A percentile compares a stretch with the other conserved stretches of the same genome.
phyloP scores from a whole-genome alignment of 2,113 vertebrate genomes.

The Arizona elegans region DNA sequence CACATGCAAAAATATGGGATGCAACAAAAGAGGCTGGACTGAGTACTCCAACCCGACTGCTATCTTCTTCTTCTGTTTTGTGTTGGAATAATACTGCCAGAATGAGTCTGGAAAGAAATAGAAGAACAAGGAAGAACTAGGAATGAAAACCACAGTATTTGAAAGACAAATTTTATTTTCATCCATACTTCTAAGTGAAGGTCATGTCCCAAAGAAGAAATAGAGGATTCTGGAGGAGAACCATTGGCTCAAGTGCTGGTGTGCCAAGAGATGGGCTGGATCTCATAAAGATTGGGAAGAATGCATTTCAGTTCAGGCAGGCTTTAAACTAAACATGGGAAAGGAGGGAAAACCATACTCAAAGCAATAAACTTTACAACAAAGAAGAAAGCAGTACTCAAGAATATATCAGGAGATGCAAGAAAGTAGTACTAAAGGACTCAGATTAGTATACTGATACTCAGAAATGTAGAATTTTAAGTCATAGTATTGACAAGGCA shows the following conservation, averaged over 20 bases:
- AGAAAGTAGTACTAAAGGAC: background rate
- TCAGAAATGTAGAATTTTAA: background rate
- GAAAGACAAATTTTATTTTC: background rate
- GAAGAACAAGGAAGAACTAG: background rate
- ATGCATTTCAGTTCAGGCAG: background rate
- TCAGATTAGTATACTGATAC: background rate
- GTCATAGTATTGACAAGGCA: background rate
- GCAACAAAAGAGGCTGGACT: background rate
- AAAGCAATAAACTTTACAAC: background rate
- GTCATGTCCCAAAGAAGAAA: background rate
- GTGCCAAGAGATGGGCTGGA: background rate
- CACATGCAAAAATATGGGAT: background rate
- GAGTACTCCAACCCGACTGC: background rate
- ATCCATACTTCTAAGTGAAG: background rate
- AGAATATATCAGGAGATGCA: background rate
- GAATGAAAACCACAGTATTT: background rate
- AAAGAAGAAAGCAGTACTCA: background rate
- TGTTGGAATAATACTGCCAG: background rate
- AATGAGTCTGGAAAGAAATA: background rate
- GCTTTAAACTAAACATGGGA: background rate
- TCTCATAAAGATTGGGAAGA: background rate
- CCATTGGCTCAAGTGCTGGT: background rate
- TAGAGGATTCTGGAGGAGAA: background rate
- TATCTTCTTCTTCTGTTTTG: background rate
- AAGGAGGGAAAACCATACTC: background rate